These are phyloP conservation scores for Synergus japonicus DNA, from an alignment of 2,888 invertebrate species.

Conservation along the genomic window DNA sequence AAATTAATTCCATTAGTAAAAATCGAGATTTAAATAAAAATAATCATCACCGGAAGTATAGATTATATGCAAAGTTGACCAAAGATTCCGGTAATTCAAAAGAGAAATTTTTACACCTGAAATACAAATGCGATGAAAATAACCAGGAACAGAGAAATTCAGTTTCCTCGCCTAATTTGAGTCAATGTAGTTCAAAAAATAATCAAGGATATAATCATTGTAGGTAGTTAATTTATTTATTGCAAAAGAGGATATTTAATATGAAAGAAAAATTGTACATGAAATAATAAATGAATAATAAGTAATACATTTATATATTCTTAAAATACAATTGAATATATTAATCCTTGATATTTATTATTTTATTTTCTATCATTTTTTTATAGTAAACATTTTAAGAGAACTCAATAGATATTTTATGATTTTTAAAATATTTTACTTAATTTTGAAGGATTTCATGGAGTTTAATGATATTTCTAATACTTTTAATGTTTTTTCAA, in stretches of 20 bases:
- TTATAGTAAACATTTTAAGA: too few relatives aligned
- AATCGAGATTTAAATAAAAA: not conserved
- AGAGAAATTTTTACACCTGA: conserved; percentile 9
- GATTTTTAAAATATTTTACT: too few relatives aligned
- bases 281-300: too few relatives aligned
- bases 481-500: too few relatives aligned
- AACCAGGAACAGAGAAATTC: not conserved
- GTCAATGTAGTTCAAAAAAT: conserved; percentile 2
- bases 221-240: not conserved
- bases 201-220: not conserved
- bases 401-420: too few relatives aligned
- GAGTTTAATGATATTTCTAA: too few relatives aligned
- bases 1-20: not conserved
- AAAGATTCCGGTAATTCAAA: conserved; percentile 14
- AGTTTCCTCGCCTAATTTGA: not conserved
- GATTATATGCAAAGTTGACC: conserved; percentile 37
- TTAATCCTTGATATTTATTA: not conserved
- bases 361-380: too few relatives aligned
- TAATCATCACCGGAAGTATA: conserved; percentile 11
- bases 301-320: too few relatives aligned
- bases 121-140: not conserved
- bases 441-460: too few relatives aligned
- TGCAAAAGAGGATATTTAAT: not conserved
- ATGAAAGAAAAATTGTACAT: not conserved
- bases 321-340: not conserved